These are phyloP conservation scores for Pectinophora gossypiella DNA, from an alignment of 1,140 invertebrate genomes.

Conservation along the genomic window DNA sequence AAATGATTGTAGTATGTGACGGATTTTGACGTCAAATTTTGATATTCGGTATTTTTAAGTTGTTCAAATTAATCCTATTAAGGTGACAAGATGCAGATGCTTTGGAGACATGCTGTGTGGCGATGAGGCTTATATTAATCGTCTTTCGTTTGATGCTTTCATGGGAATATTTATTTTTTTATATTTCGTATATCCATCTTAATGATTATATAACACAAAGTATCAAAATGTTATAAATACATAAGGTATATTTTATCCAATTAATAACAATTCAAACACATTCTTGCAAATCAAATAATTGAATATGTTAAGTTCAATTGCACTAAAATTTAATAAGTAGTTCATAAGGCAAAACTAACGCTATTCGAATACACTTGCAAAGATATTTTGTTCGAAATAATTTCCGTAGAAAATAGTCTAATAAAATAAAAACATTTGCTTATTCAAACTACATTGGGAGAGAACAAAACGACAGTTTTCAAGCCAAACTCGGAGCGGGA, in stretches of 20 bases:
- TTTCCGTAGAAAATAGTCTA: background rate
- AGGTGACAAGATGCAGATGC: conserved; percentile 38
- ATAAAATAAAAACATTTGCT: background rate
- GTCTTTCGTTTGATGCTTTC: background rate
- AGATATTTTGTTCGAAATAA: background rate
- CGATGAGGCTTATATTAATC: background rate
- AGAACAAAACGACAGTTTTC: conserved; percentile 20
- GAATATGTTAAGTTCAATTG: no score
- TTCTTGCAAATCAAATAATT: no score
- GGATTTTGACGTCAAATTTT: conserved; percentile 13
- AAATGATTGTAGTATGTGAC: background rate
- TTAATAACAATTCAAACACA: no score
- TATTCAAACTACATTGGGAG: conserved; percentile 21
- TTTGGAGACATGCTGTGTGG: no score
- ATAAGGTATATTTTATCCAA: no score
- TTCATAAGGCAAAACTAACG: no score
- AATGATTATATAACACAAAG: no score
- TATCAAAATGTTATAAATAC: no score
- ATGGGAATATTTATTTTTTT: no score
- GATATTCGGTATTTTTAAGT: conserved; percentile 25
- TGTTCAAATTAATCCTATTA: conserved; percentile 56
- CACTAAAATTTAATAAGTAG: no score
- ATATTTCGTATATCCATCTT: no score
- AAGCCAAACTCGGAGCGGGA: conserved; percentile 10
- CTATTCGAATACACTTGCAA: no score